These are phyloP conservation scores for Myopa tessellatipennis DNA, from an alignment of 2,888 invertebrate species.

Conservation along the genomic window DNA sequence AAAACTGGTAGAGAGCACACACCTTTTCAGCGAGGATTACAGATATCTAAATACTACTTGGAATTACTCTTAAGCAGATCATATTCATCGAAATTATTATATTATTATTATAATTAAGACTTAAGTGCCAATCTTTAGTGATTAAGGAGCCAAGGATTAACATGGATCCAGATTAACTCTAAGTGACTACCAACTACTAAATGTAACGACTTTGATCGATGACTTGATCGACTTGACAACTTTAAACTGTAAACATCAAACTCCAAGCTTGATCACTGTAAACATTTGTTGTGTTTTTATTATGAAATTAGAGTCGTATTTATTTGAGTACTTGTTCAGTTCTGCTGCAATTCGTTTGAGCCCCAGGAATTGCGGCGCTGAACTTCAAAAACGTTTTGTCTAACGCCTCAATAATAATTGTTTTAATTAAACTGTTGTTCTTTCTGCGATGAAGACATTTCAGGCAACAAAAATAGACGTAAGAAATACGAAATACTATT, in stretches of 20 bases:
- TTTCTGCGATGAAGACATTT: not conserved
- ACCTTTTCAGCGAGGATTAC: no score
- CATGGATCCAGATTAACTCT: no score
- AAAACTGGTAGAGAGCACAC: no score
- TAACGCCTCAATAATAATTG: not conserved
- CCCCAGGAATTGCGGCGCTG: constrained; percentile 54
- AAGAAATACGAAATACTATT: constrained; percentile 5
- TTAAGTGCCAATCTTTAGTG: constrained; percentile 31
- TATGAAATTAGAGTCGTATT: no score
- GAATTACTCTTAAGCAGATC: no score
- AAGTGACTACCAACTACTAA: no score
- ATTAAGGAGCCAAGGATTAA: not conserved
- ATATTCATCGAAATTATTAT: not conserved
- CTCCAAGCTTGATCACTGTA: no score
- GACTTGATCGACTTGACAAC: no score
- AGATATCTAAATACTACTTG: no score
- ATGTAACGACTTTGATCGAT: no score
- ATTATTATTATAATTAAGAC: not conserved
- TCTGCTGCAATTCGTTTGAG: constrained; percentile 54
- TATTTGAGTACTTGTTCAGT: not conserved
- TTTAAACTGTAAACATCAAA: no score
- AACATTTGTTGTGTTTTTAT: no score
- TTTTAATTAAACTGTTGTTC: not conserved
- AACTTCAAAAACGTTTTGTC: not conserved
- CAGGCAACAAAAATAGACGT: not conserved